Base-by-base conservation (phyloP, 2,888 invertebrate species). In the Aphidoletes aphidimyza region DNA sequence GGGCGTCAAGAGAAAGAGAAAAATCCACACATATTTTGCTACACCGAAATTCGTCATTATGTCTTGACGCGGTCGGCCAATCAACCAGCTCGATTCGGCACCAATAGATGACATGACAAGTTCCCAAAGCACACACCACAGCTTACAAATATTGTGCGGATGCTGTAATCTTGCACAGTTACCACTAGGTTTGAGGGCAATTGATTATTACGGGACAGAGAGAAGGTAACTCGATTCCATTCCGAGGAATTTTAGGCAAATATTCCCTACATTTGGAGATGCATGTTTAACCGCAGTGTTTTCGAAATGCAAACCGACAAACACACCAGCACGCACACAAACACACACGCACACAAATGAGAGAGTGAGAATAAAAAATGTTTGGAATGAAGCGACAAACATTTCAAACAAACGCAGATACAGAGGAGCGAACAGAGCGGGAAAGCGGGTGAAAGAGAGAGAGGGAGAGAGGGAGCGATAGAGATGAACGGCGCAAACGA, bases 11-110 rank as follows among this genome's bases (percentile, higher is more conserved):
- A 54, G 26, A 26, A 5, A 54, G 26, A 54, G n/a, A 54, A 26
- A 54, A 34, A 69, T 69, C 69, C 14, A 30, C 69, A 42, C 42
- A 17, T 30, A 19, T 69, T 14, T 69, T 14, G 8, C 30, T 69
- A 69, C 69, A 69, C n/a, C 30, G 14, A 69, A 69, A 69, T 30
- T 69, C 69, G 14, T 69, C 30, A 69, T 69, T 69, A 30, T 34
- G 30, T 30, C 30, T 69, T 69, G 69, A 69, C 69, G 69, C 30
- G 34, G 30, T 30, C 69, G 69, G 69, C 30, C 30, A 69, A 69
- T 69, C 69, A 69, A 69, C 69, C 30, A 69, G 30, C 69, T 69
- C 69, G 34, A 69, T 69, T 69, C 69, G 69, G 69, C 69, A 69
- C 69, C 69, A 34, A 69, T 69, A 69, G 69, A 69, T 69, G 69